Conservation (phyloP, 2,797 vertebrate genomes). For the Fratercula arctica region DNA sequence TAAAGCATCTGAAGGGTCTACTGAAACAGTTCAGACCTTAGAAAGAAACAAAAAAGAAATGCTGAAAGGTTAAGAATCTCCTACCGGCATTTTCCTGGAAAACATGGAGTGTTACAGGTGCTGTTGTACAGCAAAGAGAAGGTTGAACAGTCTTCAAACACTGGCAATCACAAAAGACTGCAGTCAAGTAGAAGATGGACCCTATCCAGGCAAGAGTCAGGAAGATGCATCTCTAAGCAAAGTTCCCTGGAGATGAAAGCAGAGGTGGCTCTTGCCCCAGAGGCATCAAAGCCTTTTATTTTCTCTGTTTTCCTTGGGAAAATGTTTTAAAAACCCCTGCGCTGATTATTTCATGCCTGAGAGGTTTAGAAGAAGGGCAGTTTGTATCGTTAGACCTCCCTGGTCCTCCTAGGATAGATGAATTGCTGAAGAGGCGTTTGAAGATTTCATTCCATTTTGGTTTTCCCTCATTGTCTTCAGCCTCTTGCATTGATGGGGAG, state of each 20-base stretch:
- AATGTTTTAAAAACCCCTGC: neutral
- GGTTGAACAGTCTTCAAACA: neutral
- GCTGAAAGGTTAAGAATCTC: neutral
- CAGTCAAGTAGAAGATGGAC: neutral
- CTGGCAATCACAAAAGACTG: neutral
- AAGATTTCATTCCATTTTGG: neutral
- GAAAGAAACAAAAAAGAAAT: neutral
- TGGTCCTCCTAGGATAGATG: neutral
- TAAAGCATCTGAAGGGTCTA: neutral
- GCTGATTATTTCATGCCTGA: neutral
- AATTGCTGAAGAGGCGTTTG: neutral
- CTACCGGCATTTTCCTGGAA: neutral
- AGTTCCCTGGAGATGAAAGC: neutral
- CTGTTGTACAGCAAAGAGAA: neutral
- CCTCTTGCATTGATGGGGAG: neutral
- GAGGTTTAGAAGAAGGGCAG: neutral
- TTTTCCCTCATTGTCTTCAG: neutral
- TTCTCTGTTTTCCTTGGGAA: neutral
- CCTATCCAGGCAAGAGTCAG: neutral
- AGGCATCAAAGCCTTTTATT: neutral
- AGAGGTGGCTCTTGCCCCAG: neutral
- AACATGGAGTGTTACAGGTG: rapidly evolving
- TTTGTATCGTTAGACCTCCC: neutral
- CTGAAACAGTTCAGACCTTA: neutral
- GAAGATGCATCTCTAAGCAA: neutral